Conservation (phyloP, 2,797 vertebrate genomes). For the Orestias chungarensis region DNA sequence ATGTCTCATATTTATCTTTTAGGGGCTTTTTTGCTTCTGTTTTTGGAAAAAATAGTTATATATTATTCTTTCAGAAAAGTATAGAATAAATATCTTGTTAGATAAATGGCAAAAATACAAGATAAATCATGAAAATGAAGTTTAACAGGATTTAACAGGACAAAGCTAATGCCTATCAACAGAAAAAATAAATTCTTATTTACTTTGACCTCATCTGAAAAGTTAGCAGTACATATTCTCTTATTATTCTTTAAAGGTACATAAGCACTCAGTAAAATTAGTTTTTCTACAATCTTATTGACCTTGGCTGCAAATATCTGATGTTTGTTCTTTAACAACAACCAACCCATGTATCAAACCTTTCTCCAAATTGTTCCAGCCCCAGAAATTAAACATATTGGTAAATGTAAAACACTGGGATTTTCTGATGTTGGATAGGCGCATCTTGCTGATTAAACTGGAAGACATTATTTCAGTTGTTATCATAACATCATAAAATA, state of each 20-base stretch:
- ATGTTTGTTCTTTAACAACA: background rate
- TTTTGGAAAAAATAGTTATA: background rate
- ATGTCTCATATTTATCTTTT: background rate
- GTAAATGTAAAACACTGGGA: background rate
- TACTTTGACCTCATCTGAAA: constrained; percentile 29
- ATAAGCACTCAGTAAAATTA: background rate
- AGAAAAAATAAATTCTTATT: constrained; percentile 42
- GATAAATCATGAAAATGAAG: background rate
- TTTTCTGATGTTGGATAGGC: background rate
- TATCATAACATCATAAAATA: background rate
- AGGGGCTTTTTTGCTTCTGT: background rate
- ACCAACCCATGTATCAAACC: background rate
- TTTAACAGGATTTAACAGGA: constrained; percentile 46
- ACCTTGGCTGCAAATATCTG: background rate
- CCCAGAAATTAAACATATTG: background rate
- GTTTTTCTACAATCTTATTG: background rate
- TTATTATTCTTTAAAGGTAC: background rate
- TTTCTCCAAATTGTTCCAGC: background rate
- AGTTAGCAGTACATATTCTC: constrained; percentile 5
- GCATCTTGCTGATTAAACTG: background rate
- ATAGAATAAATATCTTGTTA: background rate
- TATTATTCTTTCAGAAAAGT: background rate
- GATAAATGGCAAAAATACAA: background rate
- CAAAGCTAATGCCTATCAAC: constrained; percentile 55
- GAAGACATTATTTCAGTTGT: background rate